Base-by-base conservation (phyloP, 2,797 vertebrate genomes). In the Sebastes hubbsi region DNA sequence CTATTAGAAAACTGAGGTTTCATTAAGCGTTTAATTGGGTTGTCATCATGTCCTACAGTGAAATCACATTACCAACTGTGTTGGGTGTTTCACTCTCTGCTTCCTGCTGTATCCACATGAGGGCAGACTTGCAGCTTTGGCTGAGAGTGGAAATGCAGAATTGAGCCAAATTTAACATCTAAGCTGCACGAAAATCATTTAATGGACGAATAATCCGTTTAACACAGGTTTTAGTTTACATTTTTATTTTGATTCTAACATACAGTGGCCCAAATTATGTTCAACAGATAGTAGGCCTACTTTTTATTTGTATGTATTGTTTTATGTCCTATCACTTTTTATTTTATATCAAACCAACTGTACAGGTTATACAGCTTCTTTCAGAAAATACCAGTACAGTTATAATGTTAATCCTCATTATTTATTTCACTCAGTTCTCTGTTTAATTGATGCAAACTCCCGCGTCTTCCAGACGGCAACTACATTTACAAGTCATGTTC, bases 51-150 rank as follows among this genome's bases (percentile, higher is more conserved):
- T 83, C 82, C 87, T 70, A 64, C 76, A 80, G 88, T 80, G 85
- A 87, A 86, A 90, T 74, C 29, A 58, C 75, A 75, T 78, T 72
- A 80, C 79, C 72, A 75, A 81, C 89, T 88, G 87, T 82, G 88
- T 58, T 14, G 80, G 64, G 67, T 5, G 2, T 38, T 81, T 64
- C 66, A 1, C 38, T 87, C 77, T 87, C 77, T 77, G 30, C 49
- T 94, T 82, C 91, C 65, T 65, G 13, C 46, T 73, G 68, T 79
- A 90, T 92, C 97, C 98, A 99, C 97, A 96, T 85, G 97, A 95
- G 97, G 98, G 97, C 97, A 95, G 93, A 85, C 95, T 95, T 94
- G 93, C 46, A 95, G 84, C 63, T 87, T 52, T 67, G 56, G 18
- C 69, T 76, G 20, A 4, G 11, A 30, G 67, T 76, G 80, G 60